These are phyloP conservation scores for Schizotus pectinicornis DNA, from an alignment of 2,888 invertebrate genomes.

Conservation along the genomic window DNA sequence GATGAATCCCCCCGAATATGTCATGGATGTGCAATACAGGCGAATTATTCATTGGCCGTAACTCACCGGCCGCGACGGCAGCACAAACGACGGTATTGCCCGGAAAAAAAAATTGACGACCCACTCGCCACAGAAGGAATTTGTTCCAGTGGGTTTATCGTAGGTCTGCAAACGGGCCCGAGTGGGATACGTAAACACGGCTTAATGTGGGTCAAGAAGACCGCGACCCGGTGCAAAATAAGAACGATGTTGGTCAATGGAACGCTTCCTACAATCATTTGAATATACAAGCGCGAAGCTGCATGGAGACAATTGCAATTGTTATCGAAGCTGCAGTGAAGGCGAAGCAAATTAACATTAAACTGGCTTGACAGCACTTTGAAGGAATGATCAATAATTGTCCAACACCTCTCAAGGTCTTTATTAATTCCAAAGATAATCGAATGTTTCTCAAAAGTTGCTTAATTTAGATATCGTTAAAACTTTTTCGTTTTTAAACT, in stretches of 20 bases:
- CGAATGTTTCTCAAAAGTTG: constrained; percentile 43
- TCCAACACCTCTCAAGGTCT: too few relatives aligned
- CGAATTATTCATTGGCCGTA: constrained; percentile 3
- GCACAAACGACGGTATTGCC: not conserved
- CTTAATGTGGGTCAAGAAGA: constrained; percentile 18
- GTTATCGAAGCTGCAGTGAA: too few relatives aligned
- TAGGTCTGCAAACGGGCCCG: constrained; percentile 12
- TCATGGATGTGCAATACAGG: constrained; percentile 8
- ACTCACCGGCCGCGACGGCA: not conserved
- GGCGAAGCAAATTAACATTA: too few relatives aligned
- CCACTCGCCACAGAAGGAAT: constrained; percentile 2
- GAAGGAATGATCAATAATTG: too few relatives aligned
- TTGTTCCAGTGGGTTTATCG: constrained; percentile 5
- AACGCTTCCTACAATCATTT: not conserved
- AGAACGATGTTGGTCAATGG: constrained; percentile 18
- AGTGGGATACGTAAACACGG: constrained; percentile 12
- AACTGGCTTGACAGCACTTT: too few relatives aligned
- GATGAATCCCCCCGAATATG: constrained; percentile 14
- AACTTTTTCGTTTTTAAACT: constrained; percentile 41
- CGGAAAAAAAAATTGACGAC: constrained; percentile 6
- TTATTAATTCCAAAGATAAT: constrained; percentile 32
- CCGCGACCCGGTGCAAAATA: constrained; percentile 13
- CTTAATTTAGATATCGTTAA: constrained; percentile 46
- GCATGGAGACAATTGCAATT: too few relatives aligned
- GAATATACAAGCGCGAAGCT: too few relatives aligned